phyloP scores from a whole-genome alignment of 2,888 invertebrate genomes.

The Ophion obscuratus region DNA sequence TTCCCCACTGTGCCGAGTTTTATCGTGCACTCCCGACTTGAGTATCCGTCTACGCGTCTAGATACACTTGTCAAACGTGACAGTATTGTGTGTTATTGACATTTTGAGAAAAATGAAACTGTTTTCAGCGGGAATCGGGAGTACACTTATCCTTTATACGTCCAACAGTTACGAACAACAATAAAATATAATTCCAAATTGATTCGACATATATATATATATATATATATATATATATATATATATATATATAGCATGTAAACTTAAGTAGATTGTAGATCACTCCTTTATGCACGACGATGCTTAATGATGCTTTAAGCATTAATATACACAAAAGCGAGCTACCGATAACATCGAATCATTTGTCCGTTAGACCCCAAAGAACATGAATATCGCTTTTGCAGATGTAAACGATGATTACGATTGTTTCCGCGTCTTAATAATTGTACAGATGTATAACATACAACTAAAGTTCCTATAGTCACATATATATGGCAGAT shows the following conservation, averaged over 20 bases:
- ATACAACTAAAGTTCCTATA: slow-evolving; percentile 72
- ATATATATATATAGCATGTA: slow-evolving; percentile 54
- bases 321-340: slow-evolving; percentile 74
- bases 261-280: slow-evolving; percentile 82
- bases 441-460: slow-evolving; percentile 73
- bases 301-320: slow-evolving; percentile 71
- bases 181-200: slow-evolving; percentile 68
- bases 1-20: slow-evolving; percentile 27
- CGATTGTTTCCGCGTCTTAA: slow-evolving; percentile 67
- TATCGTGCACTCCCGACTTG: slow-evolving; percentile 41
- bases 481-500: slow-evolving; percentile 81
- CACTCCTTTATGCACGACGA: slow-evolving; percentile 74
- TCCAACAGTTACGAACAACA: slow-evolving; percentile 69
- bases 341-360: slow-evolving; percentile 65
- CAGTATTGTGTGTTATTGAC: not conserved
- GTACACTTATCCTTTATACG: slow-evolving; percentile 60
- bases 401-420: slow-evolving; percentile 68
- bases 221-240: slow-evolving; percentile 39
- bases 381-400: slow-evolving; percentile 18
- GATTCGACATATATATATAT: slow-evolving; percentile 47
- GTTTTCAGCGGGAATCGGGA: slow-evolving; percentile 66
- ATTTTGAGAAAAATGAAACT: slow-evolving; percentile 64
- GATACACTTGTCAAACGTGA: slow-evolving; percentile 9
- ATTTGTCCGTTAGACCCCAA: slow-evolving; percentile 33
- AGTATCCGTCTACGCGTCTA: slow-evolving; percentile 46